Base-by-base conservation (phyloP, 1,140 invertebrate species). In the Plectrocnemia conspersa region DNA sequence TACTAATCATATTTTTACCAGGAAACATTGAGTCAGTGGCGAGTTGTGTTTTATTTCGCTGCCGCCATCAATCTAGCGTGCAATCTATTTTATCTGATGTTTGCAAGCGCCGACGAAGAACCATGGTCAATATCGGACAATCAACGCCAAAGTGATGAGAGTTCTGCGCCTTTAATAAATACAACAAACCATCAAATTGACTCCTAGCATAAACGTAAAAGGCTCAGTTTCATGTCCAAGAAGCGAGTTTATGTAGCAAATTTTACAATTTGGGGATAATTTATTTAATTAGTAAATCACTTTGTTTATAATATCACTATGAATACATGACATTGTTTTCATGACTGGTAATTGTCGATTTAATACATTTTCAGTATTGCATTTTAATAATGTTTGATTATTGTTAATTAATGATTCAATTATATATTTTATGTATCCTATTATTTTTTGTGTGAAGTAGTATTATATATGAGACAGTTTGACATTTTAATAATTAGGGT, bases 1-100 rank as follows among this genome's bases (percentile, higher is more conserved):
- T n/a, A n/a, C n/a, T 62, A 54, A 58, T n/a, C n/a, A n/a, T n/a
- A n/a, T n/a, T n/a, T n/a, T 58, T 79, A 78, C 22, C 66, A 92
- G 86, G 82, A 91, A 80, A 90, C 89, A 0, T 65, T 89, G 9
- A 83, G 82, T 36, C 83, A 88, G 59, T 96, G 92, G 92, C 83
- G 88, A 41, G 81, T 82, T 49, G 89, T 94, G 21, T 95, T 95
- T 71, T 93, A 88, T 76, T 78, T 93, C 55, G 86, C 88, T 0
- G 85, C 88, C 1, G 85, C 76, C 3, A 82, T 95, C 24, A 91
- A 91, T 67, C 77, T 86, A 13, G 75, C 79, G 7, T 81, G 84
- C 0, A 89, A 88, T 66, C 74, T 88, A 2, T 83, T 94, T 63
- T 95, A 90, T 67, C 67, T 88, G 33, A 71, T 90, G 40, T 91